Percentiles rank a stretch among this genome's conserved stretches.
phyloP scores from a whole-genome alignment of 1,140 invertebrate genomes.

The Dendroctonus ponderosae region DNA sequence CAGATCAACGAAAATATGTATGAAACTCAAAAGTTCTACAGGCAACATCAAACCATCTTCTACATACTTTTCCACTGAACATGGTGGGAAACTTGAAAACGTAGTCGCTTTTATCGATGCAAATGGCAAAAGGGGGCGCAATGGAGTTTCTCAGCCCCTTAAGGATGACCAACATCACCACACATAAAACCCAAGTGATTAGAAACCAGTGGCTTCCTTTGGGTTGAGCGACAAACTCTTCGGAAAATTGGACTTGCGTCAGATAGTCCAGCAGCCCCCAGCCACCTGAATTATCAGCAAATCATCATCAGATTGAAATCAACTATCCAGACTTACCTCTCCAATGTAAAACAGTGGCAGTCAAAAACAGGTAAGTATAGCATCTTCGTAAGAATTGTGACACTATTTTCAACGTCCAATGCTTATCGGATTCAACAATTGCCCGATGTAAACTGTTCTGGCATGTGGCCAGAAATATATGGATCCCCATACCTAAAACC shows the following conservation, averaged over 20 bases:
- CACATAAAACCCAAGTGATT: slow-evolving; percentile 3
- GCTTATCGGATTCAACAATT: slow-evolving; percentile 21
- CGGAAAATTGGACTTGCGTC: slow-evolving; percentile 6
- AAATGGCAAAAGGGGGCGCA: slow-evolving; percentile 27
- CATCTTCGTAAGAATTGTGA: slow-evolving; percentile 24
- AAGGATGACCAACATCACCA: slow-evolving; percentile 1
- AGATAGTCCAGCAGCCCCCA: slow-evolving; percentile 21
- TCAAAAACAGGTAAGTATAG: slow-evolving; percentile 26
- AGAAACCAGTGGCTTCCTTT: slow-evolving; percentile 13
- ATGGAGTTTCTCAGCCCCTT: slow-evolving; percentile 23
- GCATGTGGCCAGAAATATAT: slow-evolving; percentile 17
- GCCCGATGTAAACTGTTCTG: slow-evolving; percentile 18
- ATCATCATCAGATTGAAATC: background rate
- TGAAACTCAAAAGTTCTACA: no score
- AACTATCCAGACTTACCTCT: slow-evolving; percentile 13
- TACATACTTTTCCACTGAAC: slow-evolving; percentile 22
- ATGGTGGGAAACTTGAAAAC: slow-evolving; percentile 31
- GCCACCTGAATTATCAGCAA: slow-evolving; percentile 17
- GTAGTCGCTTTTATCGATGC: slow-evolving; percentile 29
- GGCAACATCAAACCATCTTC: background rate
- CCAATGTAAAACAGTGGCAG: slow-evolving; percentile 24
- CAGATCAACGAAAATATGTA: no score
- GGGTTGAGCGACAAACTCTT: background rate
- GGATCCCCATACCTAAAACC: slow-evolving; percentile 20
- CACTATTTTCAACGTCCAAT: slow-evolving; percentile 23